Conservation (phyloP, 2,888 invertebrate genomes). For the Melanophora roralis region DNA sequence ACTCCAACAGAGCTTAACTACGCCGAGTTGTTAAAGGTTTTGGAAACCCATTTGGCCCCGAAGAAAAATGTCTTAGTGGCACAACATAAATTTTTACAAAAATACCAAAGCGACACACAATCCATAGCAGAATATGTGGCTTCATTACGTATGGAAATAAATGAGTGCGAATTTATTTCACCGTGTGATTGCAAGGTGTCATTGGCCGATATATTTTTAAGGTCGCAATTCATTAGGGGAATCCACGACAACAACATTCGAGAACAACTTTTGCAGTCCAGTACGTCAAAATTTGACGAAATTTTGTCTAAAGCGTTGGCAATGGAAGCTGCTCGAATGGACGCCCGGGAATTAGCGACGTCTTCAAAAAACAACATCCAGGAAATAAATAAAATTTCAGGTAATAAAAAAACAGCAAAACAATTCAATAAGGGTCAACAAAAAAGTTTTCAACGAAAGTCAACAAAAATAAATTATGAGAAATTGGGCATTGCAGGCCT, state of each 20-base stretch:
- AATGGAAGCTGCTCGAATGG: conserved; percentile 29
- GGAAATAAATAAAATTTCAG: conserved; percentile 3
- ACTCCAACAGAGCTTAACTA: conserved; percentile 20
- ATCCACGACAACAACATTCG: background rate
- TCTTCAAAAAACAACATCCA: background rate
- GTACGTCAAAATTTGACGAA: background rate
- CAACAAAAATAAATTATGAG: background rate
- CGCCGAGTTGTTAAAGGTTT: conserved; percentile 25
- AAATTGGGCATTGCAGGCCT: background rate
- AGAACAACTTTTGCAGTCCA: conserved; percentile 20
- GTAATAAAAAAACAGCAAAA: background rate
- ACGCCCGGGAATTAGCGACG: background rate
- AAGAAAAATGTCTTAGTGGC: conserved; percentile 38
- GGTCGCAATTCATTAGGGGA: conserved; percentile 28
- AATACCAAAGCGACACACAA: conserved; percentile 15
- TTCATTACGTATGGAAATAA: conserved; percentile 12
- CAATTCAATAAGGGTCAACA: background rate
- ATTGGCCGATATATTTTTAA: conserved; percentile 1
- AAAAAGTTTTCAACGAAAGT: background rate
- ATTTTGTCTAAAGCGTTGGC: conserved; percentile 10
- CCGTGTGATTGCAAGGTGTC: background rate
- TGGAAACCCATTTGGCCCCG: conserved; percentile 27
- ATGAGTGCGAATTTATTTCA: conserved; percentile 34
- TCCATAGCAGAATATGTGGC: conserved; percentile 19
- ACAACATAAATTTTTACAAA: conserved; percentile 42